Conservation (phyloP, 2,113 vertebrate species). For the Astur gentilis region DNA sequence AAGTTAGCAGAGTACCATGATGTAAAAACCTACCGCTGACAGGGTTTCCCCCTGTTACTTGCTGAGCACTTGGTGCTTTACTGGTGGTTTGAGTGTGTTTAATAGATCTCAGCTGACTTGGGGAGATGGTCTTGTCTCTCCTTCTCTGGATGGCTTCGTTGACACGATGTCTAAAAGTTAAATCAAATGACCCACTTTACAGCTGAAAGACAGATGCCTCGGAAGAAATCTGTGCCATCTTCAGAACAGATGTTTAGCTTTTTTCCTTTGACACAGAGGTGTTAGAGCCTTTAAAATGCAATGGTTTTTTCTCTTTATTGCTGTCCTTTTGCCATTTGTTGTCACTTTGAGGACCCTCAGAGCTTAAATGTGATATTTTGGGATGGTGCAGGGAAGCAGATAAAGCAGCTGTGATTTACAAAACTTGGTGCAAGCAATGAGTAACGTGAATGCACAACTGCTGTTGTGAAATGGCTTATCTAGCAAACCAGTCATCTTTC, state of each 20-base stretch:
- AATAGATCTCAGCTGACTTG: neutral
- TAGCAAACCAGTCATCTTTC: neutral
- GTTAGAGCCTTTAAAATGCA: conserved; percentile 2
- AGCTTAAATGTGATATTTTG: neutral
- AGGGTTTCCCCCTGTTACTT: neutral
- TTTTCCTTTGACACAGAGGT: conserved; percentile 17
- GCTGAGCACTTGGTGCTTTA: neutral
- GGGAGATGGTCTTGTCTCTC: neutral
- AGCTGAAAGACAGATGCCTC: conserved; percentile 34
- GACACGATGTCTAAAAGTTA: conserved; percentile 18
- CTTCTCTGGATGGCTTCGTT: neutral
- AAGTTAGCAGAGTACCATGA: neutral
- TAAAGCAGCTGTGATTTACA: neutral
- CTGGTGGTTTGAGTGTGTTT: neutral
- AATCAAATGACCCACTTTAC: conserved; percentile 44
- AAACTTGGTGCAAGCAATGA: neutral
- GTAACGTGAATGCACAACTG: neutral
- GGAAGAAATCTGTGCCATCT: conserved; percentile 16
- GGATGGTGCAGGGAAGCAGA: neutral
- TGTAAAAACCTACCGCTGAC: neutral
- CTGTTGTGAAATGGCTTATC: neutral
- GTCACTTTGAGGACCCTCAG: neutral
- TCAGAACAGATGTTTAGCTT: conserved; percentile 40
- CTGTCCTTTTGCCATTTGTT: conserved; percentile 16
- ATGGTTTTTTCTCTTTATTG: neutral